A percentile compares a stretch with the other conserved stretches of the same genome.
phyloP scores from a whole-genome alignment of 2,113 vertebrate species.

The Planiliza haematocheilus region DNA sequence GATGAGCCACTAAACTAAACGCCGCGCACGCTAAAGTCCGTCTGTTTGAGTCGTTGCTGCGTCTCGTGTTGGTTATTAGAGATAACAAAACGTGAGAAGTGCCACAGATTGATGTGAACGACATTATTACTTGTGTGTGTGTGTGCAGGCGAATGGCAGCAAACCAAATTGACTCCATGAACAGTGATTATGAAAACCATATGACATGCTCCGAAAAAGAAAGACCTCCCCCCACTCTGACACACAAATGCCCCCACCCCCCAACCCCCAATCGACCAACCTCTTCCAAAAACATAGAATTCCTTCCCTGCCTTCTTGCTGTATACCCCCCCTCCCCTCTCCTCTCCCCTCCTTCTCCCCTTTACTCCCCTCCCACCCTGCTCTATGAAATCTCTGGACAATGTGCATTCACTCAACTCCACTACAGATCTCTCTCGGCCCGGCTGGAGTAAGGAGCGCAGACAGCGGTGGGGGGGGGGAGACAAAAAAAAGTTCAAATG shows the following conservation, averaged over 20 bases:
- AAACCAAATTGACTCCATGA: constrained; percentile 71
- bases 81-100: too few species aligned
- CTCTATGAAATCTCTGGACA: constrained; percentile 73
- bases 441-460: constrained; percentile 49
- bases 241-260: constrained; percentile 42
- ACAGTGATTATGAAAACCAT: constrained; percentile 82
- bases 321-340: too few species aligned
- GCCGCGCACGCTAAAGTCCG: too few species aligned
- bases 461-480: constrained; percentile 1
- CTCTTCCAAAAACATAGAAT: constrained; percentile 74
- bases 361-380: constrained; percentile 45
- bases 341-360: constrained; percentile 7
- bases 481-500: constrained; percentile 42
- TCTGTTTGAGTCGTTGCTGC: too few species aligned
- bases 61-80: too few species aligned
- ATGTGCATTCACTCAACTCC: constrained; percentile 69
- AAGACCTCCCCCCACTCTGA: constrained; percentile 70
- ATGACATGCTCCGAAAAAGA: constrained; percentile 71
- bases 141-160: constrained; percentile 40
- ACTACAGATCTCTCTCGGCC: constrained; percentile 74
- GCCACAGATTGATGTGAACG: too few species aligned
- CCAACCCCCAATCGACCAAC: constrained; percentile 10
- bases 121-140: constrained; percentile 2
- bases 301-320: constrained; percentile 53
- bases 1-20: too few species aligned